These are phyloP conservation scores for Hyppa rectilinea DNA, from an alignment of 2,888 invertebrate genomes.

Conservation along the genomic window DNA sequence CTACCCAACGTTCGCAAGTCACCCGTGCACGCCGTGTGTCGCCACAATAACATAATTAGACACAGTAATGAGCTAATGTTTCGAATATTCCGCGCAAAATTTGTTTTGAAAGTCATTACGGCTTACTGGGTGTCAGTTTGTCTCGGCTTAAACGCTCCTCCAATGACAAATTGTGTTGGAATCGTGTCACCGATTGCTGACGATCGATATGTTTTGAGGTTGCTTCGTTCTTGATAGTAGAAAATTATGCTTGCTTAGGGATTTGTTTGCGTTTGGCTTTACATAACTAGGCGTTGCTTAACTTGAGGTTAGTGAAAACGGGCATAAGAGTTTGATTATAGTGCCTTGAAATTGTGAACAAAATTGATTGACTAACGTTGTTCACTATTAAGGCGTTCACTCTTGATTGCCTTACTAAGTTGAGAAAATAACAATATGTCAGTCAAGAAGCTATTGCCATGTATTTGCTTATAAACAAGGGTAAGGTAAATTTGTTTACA, in stretches of 20 bases:
- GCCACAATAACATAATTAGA: slow-evolving; percentile 65
- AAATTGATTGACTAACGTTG: not conserved
- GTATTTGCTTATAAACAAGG: not conserved
- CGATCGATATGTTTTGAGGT: slow-evolving; percentile 55
- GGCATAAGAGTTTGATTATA: not conserved
- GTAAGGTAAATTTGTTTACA: not conserved
- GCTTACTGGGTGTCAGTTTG: slow-evolving; percentile 64
- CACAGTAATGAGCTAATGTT: slow-evolving; percentile 66
- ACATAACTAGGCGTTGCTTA: not conserved
- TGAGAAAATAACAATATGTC: not conserved
- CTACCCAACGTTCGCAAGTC: not conserved
- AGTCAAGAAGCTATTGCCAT: not conserved
- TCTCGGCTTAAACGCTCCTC: slow-evolving; percentile 53
- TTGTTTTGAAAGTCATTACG: slow-evolving; percentile 64
- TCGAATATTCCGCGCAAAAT: slow-evolving; percentile 65
- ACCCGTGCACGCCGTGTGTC: slow-evolving; percentile 47
- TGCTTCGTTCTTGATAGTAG: slow-evolving; percentile 16
- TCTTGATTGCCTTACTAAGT: not conserved
- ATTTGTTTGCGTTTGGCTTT: not conserved
- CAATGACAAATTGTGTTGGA: slow-evolving; percentile 64
- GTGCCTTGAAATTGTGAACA: no score
- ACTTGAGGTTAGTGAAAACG: not conserved
- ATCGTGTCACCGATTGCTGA: slow-evolving; percentile 58
- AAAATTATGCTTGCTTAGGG: slow-evolving; percentile 9
- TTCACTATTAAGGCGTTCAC: not conserved